Percentiles rank a stretch among this genome's conserved stretches.
Evolutionary conservation across 64 coral and sea anemone species (phyloP).

Genomic region (Actinia equina): DNA sequence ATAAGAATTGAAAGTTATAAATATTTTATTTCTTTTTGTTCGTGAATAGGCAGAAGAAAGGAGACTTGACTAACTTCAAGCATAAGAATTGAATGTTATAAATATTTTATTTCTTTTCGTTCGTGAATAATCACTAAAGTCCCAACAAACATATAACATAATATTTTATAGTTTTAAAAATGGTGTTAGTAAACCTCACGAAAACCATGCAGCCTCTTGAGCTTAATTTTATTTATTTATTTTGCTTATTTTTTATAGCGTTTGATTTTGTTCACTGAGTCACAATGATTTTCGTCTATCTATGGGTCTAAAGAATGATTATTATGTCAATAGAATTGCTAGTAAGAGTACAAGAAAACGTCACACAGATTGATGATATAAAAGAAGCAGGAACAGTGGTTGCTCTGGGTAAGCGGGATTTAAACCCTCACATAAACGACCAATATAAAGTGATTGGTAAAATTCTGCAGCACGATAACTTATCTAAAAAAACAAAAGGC

Average conservation of each 20-base stretch:
- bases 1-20: background rate
- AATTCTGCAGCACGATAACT: background rate
- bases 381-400: background rate
- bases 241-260: background rate
- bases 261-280: background rate
- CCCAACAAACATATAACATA: background rate
- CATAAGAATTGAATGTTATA: background rate
- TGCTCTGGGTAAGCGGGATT: background rate
- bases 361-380: background rate
- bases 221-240: background rate
- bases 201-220: background rate
- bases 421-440: background rate
- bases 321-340: background rate
- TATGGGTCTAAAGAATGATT: background rate
- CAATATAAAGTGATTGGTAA: background rate
- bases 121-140: background rate
- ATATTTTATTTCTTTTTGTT: background rate
- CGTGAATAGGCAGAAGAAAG: background rate
- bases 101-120: background rate
- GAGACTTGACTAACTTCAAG: background rate
- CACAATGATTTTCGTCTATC: background rate
- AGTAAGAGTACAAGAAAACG: background rate
- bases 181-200: background rate
- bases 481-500: background rate
- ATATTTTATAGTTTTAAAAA: background rate